phyloP scores from a whole-genome alignment of 2,797 vertebrate species.

The Aplochiton taeniatus region DNA sequence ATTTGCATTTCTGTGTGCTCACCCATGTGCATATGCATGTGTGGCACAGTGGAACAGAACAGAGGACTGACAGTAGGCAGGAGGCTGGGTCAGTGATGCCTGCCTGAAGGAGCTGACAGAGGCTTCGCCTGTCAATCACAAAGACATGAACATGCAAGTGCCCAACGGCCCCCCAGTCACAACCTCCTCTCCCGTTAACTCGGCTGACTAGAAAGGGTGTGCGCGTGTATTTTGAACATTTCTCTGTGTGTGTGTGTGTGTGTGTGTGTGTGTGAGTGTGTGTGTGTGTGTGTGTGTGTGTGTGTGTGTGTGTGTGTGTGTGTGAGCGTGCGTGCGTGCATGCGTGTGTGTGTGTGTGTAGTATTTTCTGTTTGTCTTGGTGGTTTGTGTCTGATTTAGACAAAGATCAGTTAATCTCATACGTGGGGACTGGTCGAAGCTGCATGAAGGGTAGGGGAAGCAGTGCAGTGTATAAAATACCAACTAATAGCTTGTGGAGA shows the following conservation, averaged over 20 bases:
- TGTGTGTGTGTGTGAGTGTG: slow-evolving; percentile 21
- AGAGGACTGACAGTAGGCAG: slow-evolving; percentile 93
- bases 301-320: slow-evolving; percentile 15
- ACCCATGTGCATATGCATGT: slow-evolving; percentile 50
- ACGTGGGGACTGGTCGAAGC: no score
- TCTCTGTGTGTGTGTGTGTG: no score
- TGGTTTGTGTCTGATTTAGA: slow-evolving; percentile 33
- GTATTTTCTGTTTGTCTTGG: slow-evolving; percentile 28
- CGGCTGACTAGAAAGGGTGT: slow-evolving; percentile 51
- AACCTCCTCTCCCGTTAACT: slow-evolving; percentile 71
- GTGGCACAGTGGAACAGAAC: slow-evolving; percentile 95
- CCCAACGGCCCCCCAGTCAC: slow-evolving; percentile 63
- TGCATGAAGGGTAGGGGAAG: no score
- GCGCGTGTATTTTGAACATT: background rate
- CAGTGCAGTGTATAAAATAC: no score
- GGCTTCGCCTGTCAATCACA: slow-evolving; percentile 89
- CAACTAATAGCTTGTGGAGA: no score
- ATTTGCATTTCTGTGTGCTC: slow-evolving; percentile 10
- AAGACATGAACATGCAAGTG: slow-evolving; percentile 38
- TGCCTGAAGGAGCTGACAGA: slow-evolving; percentile 89
- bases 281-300: slow-evolving; percentile 7
- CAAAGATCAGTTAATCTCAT: slow-evolving; percentile 30
- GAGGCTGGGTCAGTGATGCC: slow-evolving; percentile 88
- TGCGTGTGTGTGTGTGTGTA: slow-evolving; percentile 4
- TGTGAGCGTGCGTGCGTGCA: slow-evolving; percentile 19